phyloP scores from a whole-genome alignment of 1,140 invertebrate genomes.

The Procambarus clarkii region DNA sequence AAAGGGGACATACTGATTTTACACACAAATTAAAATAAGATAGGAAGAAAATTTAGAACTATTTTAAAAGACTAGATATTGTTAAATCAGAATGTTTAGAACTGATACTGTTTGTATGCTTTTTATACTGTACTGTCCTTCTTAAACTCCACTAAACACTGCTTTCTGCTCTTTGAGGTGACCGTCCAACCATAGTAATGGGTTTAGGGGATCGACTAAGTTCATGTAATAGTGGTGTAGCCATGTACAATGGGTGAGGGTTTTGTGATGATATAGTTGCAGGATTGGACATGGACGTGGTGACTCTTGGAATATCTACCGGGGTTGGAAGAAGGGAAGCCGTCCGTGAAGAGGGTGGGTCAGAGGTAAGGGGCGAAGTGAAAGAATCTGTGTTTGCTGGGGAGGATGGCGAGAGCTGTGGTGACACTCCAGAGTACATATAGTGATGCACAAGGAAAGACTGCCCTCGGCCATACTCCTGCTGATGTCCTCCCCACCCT shows the following conservation, averaged over 20 bases:
- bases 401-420: constrained; percentile 50
- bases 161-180: constrained; percentile 59
- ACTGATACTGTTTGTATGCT: neutral
- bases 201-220: constrained; percentile 48
- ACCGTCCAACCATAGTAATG: neutral
- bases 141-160: constrained; percentile 33
- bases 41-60: neutral
- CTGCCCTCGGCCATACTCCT: constrained; percentile 74
- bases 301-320: constrained; percentile 26
- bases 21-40: neutral
- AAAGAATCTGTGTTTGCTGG: constrained; percentile 59
- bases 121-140: neutral
- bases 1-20: neutral
- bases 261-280: constrained; percentile 1
- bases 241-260: constrained; percentile 61
- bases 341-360: constrained; percentile 33
- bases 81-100: neutral
- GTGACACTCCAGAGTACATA: constrained; percentile 71
- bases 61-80: neutral
- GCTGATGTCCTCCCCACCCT: constrained; percentile 72
- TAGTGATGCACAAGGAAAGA: constrained; percentile 73
- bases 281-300: neutral
- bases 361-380: constrained; percentile 61
- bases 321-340: constrained; percentile 47
- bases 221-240: constrained; percentile 67